Base-by-base conservation (phyloP, 2,888 invertebrate genomes). In the Leptopilina drosophilae region DNA sequence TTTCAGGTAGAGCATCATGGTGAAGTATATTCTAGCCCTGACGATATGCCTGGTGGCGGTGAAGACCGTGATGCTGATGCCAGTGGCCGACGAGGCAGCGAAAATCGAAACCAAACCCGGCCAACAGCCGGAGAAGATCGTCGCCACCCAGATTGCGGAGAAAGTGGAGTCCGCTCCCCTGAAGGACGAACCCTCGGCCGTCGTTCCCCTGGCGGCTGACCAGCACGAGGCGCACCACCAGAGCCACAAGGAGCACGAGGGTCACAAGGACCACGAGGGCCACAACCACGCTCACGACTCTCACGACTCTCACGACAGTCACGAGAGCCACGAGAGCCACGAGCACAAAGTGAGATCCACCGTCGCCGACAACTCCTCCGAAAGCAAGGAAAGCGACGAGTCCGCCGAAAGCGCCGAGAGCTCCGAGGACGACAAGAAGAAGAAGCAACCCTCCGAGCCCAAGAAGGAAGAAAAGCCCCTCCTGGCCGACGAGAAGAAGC, bases 21-120 rank as follows among this genome's bases (percentile, higher is more conserved):
- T 94, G 87, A 91, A 89, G 85, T 79, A 89, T 78, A 78, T 87
- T 15, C 78, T 90, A 80, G 82, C 84, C 83, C 82, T 85, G 80
- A 83, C 87, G 93, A 92, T 94, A 89, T 92, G 95, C 90, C 87
- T 95, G 88, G 89, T 95, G 90, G 93, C 93, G 87, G 90, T 94
- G 88, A 93, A 94, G 90, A 92, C 94, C 87, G 93, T 93, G 90
- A 93, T 89, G 76, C 89, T 92, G 33, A 92, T 94, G 93, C 95
- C 95, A 76, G 92, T 95, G 65, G 94, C 94, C 62, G 94, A 95
- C 90, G 92, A 86, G 89, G 92, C 83, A 87, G 88, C 14, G 89
- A 92, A 83, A 89, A 84, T 79, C n/a, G 78, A 62, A 8, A 73
- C 83, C 9, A 84, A 82, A 26, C 88, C 90, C 79, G 86, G 42